phyloP scores from a whole-genome alignment of 2,888 invertebrate species.

The Temnothorax unifasciatus region DNA sequence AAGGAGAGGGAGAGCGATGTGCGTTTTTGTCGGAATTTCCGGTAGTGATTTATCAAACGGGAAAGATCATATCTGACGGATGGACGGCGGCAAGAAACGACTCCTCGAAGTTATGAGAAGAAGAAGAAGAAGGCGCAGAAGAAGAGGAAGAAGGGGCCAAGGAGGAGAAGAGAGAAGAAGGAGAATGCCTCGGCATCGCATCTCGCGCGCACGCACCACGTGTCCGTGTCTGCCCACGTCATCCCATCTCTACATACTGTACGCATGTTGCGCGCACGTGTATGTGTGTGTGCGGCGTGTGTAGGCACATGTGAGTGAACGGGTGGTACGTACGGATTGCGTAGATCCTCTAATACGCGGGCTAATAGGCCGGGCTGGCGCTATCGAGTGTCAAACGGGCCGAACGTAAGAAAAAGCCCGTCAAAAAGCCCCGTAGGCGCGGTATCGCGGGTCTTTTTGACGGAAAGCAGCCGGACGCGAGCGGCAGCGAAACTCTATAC shows the following conservation, averaged over 20 bases:
- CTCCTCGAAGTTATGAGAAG: conserved; percentile 66
- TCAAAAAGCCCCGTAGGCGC: conserved; percentile 59
- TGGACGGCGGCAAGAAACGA: conserved; percentile 78
- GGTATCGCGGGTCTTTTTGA: conserved; percentile 67
- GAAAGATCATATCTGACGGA: conserved; percentile 83
- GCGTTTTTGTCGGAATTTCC: conserved; percentile 84
- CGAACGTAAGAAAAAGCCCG: conserved; percentile 78
- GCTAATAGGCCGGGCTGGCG: conserved; percentile 60
- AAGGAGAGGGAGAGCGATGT: conserved; percentile 63
- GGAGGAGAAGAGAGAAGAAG: conserved; percentile 53
- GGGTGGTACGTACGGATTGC: conserved; percentile 41
- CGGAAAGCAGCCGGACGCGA: conserved; percentile 70
- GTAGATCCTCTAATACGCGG: conserved; percentile 56
- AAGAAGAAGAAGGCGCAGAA: conserved; percentile 52
- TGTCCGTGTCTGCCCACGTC: conserved; percentile 43
- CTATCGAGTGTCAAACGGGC: conserved; percentile 85
- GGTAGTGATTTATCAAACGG: conserved; percentile 85
- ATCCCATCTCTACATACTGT: conserved; percentile 11
- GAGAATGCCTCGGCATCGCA: conserved; percentile 53
- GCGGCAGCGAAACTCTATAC: conserved; percentile 69
- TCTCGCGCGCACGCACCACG: conserved; percentile 53
- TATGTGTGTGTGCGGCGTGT: not conserved
- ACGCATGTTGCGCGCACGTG: not conserved
- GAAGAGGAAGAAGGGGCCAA: conserved; percentile 47
- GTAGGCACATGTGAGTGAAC: conserved; percentile 3